Conservation (phyloP, 23 tunicate species). For the Styela clava region DNA sequence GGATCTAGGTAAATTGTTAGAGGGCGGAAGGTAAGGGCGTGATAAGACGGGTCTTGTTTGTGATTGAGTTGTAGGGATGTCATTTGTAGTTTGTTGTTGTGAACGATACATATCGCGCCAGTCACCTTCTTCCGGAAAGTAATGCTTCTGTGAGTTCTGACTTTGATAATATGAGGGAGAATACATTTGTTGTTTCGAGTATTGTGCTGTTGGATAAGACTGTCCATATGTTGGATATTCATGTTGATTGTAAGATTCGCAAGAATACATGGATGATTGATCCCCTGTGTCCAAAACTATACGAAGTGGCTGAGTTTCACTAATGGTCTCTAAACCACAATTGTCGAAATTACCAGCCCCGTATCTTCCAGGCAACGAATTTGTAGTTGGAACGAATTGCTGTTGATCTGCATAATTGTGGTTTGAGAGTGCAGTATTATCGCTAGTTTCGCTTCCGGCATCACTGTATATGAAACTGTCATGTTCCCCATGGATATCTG, state of each 20-base stretch:
- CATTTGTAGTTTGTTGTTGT: background rate
- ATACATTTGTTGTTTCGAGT: background rate
- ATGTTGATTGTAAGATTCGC: constrained; percentile 2
- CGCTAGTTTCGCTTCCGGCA: background rate
- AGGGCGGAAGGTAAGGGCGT: background rate
- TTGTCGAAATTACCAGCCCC: constrained; percentile 8
- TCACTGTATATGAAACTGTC: constrained; percentile 12
- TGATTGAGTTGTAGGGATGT: background rate
- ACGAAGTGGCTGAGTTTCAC: constrained; percentile 90
- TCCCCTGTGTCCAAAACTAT: constrained; percentile 28
- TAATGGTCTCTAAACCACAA: constrained; percentile 65
- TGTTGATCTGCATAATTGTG: background rate
- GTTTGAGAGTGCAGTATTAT: background rate
- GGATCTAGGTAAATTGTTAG: background rate
- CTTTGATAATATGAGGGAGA: constrained; percentile 3
- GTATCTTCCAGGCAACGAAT: constrained; percentile 17
- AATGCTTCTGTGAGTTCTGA: background rate
- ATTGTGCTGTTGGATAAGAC: background rate
- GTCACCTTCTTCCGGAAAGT: background rate
- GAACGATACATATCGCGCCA: constrained; percentile 6
- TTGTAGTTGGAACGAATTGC: constrained; percentile 1
- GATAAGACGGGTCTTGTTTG: background rate
- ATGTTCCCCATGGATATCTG: constrained; percentile 1
- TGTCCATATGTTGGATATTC: constrained; percentile 1
- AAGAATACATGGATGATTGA: constrained; percentile 7